These are phyloP conservation scores for Heloderma charlesbogerti DNA, from an alignment of 2,113 vertebrate species.

Conservation along the genomic window DNA sequence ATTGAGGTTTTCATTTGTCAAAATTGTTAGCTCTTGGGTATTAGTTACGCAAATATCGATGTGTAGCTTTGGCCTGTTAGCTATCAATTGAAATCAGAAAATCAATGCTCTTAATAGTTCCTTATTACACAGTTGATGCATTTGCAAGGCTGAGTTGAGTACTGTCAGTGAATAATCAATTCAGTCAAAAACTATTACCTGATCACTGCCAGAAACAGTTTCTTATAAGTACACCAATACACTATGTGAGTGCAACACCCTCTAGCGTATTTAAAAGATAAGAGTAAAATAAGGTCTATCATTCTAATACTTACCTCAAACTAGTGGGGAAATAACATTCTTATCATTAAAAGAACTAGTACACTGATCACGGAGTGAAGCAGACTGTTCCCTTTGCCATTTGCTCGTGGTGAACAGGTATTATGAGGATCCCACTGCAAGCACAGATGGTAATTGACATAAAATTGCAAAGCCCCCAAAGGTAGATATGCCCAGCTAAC, in stretches of 20 bases:
- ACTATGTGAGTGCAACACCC: slow-evolving; percentile 56
- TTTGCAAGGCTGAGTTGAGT: slow-evolving; percentile 84
- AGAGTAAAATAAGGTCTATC: slow-evolving; percentile 6
- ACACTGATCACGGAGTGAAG: not conserved
- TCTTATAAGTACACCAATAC: slow-evolving; percentile 67
- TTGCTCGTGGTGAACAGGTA: not conserved
- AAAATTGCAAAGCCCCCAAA: not conserved
- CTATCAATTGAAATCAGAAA: slow-evolving; percentile 97
- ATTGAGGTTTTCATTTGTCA: slow-evolving; percentile 87
- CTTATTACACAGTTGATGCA: slow-evolving; percentile 93
- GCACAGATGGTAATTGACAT: not conserved
- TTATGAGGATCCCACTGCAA: not conserved
- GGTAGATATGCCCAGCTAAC: not conserved
- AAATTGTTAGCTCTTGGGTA: slow-evolving; percentile 83
- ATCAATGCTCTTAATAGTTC: slow-evolving; percentile 96
- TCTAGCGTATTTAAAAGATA: slow-evolving; percentile 31
- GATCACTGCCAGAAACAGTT: slow-evolving; percentile 72
- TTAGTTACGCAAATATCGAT: slow-evolving; percentile 95
- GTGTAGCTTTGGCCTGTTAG: slow-evolving; percentile 89
- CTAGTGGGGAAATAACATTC: not conserved
- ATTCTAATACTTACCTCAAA: not conserved
- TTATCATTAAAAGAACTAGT: not conserved
- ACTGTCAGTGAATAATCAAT: slow-evolving; percentile 87
- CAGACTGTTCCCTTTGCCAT: not conserved
- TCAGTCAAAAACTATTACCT: slow-evolving; percentile 88